Evolutionary conservation across 1,140 invertebrate genomes (phyloP), one percentile per base, ranked within the genome.

Genomic region (Riptortus pedestris): DNA sequence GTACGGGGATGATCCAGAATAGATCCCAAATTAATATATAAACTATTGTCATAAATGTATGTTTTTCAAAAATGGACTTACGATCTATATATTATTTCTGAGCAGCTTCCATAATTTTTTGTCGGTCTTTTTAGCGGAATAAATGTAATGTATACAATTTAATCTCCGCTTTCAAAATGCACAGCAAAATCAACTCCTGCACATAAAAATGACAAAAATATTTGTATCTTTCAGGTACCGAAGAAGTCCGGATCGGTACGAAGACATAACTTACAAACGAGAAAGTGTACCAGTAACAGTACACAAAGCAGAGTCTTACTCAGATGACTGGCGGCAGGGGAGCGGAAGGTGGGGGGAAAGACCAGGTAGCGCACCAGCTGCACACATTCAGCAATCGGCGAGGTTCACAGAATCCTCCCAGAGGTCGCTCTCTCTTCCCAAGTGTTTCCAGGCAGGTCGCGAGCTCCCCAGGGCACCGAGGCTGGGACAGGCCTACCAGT

Each of bases 371-470:
- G 80, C 80, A 9, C 79, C 80, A 3, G 76, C 77, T 2, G 65
- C 61, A 1, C 51, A 55, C 26, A 24, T 24, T 1, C 51, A 24
- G 22, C 51, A 2, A 70, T 72, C 48, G 70, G 72, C 20, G 72
- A 75, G 55, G 69, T 74, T 59, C 69, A 70, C 22, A 29, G 58
- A 63, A 28, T 65, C 64, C 31, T 51, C 63, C 45, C 81, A 82
- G 66, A 73, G 81, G 20, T 83, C 82, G 1, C 75, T 83, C 69
- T 83, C 82, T 1, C 70, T 84, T 66, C 82, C 82, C 2, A 83
- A 83, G 69, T 83, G 81, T 14, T 84, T 84, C 58, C 69, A 70
- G 57, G 60, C 69, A 2, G 62, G 55, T 24, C 47, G 65, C 38
- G 62, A 63, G 26, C 65, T 43, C 20, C 58, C 67, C 70, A 20